Conservation (phyloP, 2,113 vertebrate species). For the Ptyas mucosa region DNA sequence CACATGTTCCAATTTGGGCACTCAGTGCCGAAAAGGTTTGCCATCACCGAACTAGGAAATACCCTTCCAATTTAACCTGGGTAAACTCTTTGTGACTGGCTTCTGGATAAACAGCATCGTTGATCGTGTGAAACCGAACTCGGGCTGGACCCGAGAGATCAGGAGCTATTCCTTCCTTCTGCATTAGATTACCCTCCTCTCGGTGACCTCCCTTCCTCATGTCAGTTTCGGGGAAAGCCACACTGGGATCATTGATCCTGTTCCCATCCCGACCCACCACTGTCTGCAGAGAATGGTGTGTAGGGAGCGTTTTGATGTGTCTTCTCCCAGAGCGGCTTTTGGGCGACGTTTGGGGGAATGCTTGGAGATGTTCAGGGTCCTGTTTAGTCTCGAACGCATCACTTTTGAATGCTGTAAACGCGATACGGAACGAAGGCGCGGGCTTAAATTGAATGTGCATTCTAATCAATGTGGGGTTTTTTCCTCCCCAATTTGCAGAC, state of each 20-base stretch:
- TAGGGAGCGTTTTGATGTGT: background rate
- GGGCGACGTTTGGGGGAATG: background rate
- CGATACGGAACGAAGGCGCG: background rate
- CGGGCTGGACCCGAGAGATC: no score
- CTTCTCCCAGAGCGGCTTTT: background rate
- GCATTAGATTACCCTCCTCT: background rate
- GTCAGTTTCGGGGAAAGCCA: background rate
- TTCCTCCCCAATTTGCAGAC: background rate
- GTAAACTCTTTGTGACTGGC: background rate
- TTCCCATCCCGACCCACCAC: background rate
- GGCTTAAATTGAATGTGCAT: constrained; percentile 9
- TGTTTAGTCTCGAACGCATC: background rate
- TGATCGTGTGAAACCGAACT: background rate
- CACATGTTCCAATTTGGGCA: no score
- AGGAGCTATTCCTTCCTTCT: background rate
- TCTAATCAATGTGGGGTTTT: constrained; percentile 14
- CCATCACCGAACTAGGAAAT: no score
- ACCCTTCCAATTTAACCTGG: background rate
- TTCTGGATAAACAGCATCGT: background rate
- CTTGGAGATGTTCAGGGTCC: background rate
- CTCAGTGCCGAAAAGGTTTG: no score
- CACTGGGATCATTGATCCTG: background rate
- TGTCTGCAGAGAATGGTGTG: background rate
- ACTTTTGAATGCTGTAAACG: constrained; percentile 6
- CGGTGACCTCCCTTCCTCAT: no score